phyloP scores from a whole-genome alignment of 2,888 invertebrate species.

The Polyommatus iphigenia region DNA sequence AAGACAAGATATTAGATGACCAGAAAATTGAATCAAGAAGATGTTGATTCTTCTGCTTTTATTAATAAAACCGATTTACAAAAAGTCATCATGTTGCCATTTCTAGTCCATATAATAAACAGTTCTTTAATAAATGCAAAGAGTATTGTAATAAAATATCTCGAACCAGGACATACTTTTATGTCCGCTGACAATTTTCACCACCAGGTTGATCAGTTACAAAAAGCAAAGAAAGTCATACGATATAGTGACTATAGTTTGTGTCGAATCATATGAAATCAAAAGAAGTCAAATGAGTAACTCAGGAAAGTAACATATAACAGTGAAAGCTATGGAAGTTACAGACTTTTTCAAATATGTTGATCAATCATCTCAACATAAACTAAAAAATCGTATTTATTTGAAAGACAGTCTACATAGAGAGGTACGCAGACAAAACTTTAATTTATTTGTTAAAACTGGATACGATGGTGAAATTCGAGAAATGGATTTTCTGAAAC shows the following conservation, averaged over 20 bases:
- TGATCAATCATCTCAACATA: not conserved
- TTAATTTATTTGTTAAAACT: no score
- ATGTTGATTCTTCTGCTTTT: not conserved
- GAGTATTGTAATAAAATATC: no score
- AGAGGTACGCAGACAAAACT: not conserved
- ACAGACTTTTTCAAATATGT: not conserved
- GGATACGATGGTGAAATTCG: no score
- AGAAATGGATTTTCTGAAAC: no score
- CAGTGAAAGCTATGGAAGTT: not conserved
- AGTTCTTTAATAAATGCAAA: no score
- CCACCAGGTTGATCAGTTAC: not conserved
- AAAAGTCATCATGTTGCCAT: conserved; percentile 26
- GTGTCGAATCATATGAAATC: no score
- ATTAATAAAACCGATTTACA: not conserved
- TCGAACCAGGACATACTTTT: no score
- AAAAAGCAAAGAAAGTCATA: not conserved
- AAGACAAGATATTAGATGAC: not conserved
- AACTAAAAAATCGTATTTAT: conserved; percentile 1
- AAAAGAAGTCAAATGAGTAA: no score
- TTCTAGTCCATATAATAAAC: not conserved
- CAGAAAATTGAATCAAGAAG: no score
- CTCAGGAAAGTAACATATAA: conserved; percentile 8
- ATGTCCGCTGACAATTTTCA: not conserved
- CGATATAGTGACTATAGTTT: conserved; percentile 2
- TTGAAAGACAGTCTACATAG: not conserved